These are phyloP conservation scores for Chelonus formosanus DNA, from an alignment of 2,888 invertebrate genomes.

Conservation along the genomic window DNA sequence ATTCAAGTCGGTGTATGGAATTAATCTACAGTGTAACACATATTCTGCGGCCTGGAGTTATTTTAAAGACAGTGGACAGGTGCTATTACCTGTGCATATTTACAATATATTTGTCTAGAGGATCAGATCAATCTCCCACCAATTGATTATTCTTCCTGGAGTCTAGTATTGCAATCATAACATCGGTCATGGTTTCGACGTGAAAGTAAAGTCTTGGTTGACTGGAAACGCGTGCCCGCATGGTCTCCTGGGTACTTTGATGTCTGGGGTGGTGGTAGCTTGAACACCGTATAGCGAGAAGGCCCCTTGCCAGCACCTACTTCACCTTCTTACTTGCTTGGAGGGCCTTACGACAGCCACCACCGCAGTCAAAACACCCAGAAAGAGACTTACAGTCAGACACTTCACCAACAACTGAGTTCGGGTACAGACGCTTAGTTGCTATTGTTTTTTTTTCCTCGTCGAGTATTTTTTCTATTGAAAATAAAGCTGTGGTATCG, in stretches of 20 bases:
- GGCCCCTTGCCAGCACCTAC: conserved; percentile 18
- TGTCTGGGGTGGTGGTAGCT: conserved; percentile 40
- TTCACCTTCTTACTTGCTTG: conserved; percentile 7
- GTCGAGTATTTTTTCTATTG: neutral
- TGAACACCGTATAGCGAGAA: conserved; percentile 27
- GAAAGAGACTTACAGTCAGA: conserved; percentile 43
- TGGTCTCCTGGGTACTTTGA: neutral
- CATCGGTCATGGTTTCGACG: conserved; percentile 38
- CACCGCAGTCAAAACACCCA: conserved; percentile 18
- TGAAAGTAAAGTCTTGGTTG: conserved; percentile 46
- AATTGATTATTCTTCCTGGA: conserved; percentile 11
- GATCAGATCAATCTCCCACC: neutral
- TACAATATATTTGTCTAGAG: neutral
- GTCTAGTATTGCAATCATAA: conserved; percentile 17
- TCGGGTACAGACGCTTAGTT: conserved; percentile 41
- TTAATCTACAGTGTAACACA: no score
- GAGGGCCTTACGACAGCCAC: conserved; percentile 31
- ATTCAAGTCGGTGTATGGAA: no score
- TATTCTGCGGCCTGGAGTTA: no score
- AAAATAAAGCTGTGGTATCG: neutral
- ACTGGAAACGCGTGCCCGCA: conserved; percentile 54
- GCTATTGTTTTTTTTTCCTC: conserved; percentile 1
- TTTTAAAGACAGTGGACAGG: no score
- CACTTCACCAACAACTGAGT: conserved; percentile 51
- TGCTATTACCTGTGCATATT: no score